Evolutionary conservation across 2,888 invertebrate species (phyloP).

Genomic region (Rhagonycha fulva): DNA sequence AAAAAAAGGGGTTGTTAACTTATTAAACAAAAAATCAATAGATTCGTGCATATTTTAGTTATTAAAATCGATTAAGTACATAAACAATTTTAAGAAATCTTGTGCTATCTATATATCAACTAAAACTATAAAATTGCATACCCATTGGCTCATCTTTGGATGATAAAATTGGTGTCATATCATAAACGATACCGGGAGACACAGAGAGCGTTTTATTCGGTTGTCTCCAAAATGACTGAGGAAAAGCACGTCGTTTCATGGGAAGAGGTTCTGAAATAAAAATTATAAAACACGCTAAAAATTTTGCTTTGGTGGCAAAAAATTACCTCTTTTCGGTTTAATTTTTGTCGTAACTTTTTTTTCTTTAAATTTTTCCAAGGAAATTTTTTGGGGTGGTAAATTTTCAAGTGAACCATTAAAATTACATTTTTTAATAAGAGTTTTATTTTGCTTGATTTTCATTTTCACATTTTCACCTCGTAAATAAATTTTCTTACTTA

Average conservation of each 20-base stretch:
- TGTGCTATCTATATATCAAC: neutral
- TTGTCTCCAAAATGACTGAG: constrained; percentile 60
- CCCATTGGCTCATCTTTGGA: constrained; percentile 16
- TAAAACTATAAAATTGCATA: neutral
- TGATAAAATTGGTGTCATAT: constrained; percentile 51
- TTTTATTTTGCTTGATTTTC: neutral
- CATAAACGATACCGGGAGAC: constrained; percentile 54
- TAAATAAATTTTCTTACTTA: neutral
- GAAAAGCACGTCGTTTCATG: constrained; percentile 58
- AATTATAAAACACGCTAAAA: neutral
- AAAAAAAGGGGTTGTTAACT: constrained; percentile 1
- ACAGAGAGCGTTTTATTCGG: constrained; percentile 55
- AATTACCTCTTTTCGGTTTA: neutral
- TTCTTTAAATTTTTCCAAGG: neutral
- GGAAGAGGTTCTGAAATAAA: constrained; percentile 55
- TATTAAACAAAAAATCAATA: constrained; percentile 8
- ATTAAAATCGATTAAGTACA: neutral
- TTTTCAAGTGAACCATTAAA: neutral
- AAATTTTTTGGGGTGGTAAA: neutral
- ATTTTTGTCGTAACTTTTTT: neutral
- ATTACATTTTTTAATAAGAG: neutral
- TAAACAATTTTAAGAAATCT: neutral
- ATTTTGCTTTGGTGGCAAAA: neutral
- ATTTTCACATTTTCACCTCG: neutral
- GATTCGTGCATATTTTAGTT: neutral